Base-by-base conservation (phyloP, 1,140 invertebrate genomes). In the Zaprionus lachaisei region DNA sequence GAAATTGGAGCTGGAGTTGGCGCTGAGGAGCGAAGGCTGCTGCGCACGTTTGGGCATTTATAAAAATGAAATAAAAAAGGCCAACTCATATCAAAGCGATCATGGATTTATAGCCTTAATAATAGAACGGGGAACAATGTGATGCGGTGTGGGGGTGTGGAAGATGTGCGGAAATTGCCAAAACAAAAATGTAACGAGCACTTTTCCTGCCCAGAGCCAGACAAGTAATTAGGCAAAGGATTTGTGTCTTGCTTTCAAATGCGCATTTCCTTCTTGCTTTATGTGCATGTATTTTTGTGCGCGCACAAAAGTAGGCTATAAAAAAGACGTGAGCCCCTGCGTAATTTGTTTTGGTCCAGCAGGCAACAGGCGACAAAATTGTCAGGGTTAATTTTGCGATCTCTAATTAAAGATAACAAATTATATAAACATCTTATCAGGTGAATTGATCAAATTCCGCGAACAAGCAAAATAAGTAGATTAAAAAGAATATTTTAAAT, bases 51-150 rank as follows among this genome's bases (percentile, higher is more conserved):
- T 80, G 80, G 84, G 81, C 84, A 84, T 81, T 84, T 79, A 76
- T 70, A 79, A 75, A 75, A 87, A 75, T 66, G 67, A 80, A 85
- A 84, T 83, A 87, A 75, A 83, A 84, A 81, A 64, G 62, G 63
- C 49, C 62, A 61, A 68, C 81, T 90, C 85, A 90, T 90, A 91
- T 90, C 85, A 90, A 90, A 85, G 86, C 85, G 85, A 91, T 90
- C 85, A 90, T 90, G 73, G 85, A 90, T 90, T 90, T 90, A 90
- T 90, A 78, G 85, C 85, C 85, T 90, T 90, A 91, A 90, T 85
- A 90, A 90, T 90, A 85, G 85, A 71, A 77, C 44, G 76, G 15
- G 44, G n/a, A 47, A 47, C 41, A 47, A 47, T 47, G 41, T 26
- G 61, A 24, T n/a, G 17, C 2, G 31, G 60, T 5, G 5, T 47